Percentiles rank a stretch among this genome's conserved stretches.
phyloP scores from a whole-genome alignment of 2,888 invertebrate species.

The Troglohyphantes excavatus region DNA sequence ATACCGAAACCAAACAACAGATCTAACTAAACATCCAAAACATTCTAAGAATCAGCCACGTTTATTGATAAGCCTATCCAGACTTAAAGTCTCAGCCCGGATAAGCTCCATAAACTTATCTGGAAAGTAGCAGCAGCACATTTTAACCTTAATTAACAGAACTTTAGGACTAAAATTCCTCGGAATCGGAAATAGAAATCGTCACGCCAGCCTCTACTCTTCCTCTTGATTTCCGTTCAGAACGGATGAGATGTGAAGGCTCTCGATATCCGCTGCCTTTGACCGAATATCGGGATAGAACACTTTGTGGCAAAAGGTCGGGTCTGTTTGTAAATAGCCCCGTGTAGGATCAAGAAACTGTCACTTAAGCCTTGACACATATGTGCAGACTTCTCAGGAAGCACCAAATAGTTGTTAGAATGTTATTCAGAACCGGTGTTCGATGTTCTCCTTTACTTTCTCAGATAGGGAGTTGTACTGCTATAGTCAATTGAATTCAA shows the following conservation, averaged over 20 bases:
- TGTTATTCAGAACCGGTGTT: neutral
- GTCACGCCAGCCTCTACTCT: conserved; percentile 9
- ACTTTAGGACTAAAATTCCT: conserved; percentile 5
- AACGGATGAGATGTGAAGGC: conserved; percentile 62
- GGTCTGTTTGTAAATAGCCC: conserved; percentile 3
- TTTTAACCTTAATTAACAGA: neutral
- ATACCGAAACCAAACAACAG: too few species aligned
- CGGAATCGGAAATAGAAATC: conserved; percentile 30
- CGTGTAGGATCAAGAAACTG: conserved; percentile 27
- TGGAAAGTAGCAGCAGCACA: too few species aligned
- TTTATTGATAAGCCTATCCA: too few species aligned
- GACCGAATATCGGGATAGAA: conserved; percentile 16
- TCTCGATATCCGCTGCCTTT: conserved; percentile 61
- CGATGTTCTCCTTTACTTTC: too few species aligned
- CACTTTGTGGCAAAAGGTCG: conserved; percentile 13
- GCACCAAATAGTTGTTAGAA: neutral
- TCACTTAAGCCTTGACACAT: conserved; percentile 28
- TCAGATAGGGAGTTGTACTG: too few species aligned
- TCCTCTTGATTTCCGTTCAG: conserved; percentile 49
- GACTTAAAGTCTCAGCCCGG: too few species aligned
- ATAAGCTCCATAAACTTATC: too few species aligned
- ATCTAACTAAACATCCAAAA: too few species aligned
- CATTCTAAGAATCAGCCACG: too few species aligned
- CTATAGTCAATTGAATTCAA: too few species aligned
- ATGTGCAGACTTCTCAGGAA: neutral